Conservation (phyloP, 2,797 vertebrate genomes). For the Bradypodion pumilum region DNA sequence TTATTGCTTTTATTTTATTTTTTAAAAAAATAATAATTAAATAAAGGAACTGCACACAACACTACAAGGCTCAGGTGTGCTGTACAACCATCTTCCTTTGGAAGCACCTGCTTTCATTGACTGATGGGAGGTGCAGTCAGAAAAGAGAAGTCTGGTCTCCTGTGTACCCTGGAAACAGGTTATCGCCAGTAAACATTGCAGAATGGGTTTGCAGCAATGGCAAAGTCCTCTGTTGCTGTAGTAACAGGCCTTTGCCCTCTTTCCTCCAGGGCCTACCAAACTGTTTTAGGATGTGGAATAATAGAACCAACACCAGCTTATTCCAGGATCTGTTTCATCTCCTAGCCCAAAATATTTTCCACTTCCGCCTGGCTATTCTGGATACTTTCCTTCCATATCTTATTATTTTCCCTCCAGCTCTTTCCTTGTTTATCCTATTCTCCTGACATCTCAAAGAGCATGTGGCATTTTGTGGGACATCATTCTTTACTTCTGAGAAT, state of each 20-base stretch:
- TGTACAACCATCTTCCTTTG: not conserved
- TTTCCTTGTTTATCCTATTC: fast-evolving
- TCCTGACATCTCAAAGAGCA: too few species aligned
- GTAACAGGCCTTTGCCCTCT: conserved; percentile 27
- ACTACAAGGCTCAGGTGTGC: too few species aligned
- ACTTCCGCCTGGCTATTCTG: not conserved
- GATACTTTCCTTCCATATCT: not conserved
- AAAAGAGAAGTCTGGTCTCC: not conserved
- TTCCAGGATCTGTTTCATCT: not conserved
- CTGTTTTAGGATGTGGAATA: conserved; percentile 16
- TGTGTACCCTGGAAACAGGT: conserved; percentile 5
- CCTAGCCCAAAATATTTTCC: not conserved
- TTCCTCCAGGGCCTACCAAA: not conserved
- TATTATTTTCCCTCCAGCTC: not conserved
- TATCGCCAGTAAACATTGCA: conserved; percentile 35
- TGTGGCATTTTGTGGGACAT: too few species aligned
- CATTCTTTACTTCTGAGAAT: too few species aligned
- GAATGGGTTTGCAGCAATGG: not conserved
- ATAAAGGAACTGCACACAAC: not conserved
- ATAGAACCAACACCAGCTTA: not conserved
- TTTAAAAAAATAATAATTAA: too few species aligned
- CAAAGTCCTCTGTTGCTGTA: not conserved
- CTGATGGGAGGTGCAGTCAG: not conserved
- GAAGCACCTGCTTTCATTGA: not conserved
- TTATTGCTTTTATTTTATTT: not conserved